A percentile compares a stretch with the other conserved stretches of the same genome.
Evolutionary conservation across 2,888 invertebrate genomes (phyloP).

Genomic region (Mythimna lalbum): DNA sequence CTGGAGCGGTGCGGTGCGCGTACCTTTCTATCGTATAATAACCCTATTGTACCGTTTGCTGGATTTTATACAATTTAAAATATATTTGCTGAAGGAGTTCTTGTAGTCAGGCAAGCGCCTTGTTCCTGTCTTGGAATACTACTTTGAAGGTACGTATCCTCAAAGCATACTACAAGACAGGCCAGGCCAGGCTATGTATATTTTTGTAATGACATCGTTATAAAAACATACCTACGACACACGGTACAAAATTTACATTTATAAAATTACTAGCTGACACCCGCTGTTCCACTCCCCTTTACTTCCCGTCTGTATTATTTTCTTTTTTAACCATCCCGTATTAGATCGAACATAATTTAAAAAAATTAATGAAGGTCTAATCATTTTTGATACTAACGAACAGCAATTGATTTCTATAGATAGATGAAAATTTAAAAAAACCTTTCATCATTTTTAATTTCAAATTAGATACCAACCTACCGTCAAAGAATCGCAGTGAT

Average conservation of each 20-base stretch:
- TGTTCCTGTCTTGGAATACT: constrained; percentile 4
- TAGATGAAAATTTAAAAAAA: too few relatives aligned
- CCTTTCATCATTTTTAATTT: neutral
- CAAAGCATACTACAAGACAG: too few relatives aligned
- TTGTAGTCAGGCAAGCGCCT: constrained; percentile 6
- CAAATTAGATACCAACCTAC: neutral
- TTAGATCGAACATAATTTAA: too few relatives aligned
- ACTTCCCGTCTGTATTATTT: too few relatives aligned
- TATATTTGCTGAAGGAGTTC: constrained; percentile 40
- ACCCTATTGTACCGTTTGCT: constrained; percentile 74
- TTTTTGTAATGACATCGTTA: constrained; percentile 14
- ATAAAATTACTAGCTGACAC: too few relatives aligned
- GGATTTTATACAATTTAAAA: constrained; percentile 48
- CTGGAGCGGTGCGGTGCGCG: constrained; percentile 68
- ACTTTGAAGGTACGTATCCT: constrained; percentile 3
- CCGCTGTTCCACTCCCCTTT: too few relatives aligned
- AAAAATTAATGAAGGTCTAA: too few relatives aligned
- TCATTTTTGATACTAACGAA: too few relatives aligned
- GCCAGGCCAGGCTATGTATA: neutral
- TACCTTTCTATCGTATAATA: constrained; percentile 78
- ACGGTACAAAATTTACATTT: neutral
- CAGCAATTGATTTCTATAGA: too few relatives aligned
- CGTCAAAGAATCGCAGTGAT: neutral
- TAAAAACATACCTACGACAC: neutral
- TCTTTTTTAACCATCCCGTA: too few relatives aligned